Evolutionary conservation across 2,888 invertebrate species (phyloP).

Genomic region (Cancer borealis): DNA sequence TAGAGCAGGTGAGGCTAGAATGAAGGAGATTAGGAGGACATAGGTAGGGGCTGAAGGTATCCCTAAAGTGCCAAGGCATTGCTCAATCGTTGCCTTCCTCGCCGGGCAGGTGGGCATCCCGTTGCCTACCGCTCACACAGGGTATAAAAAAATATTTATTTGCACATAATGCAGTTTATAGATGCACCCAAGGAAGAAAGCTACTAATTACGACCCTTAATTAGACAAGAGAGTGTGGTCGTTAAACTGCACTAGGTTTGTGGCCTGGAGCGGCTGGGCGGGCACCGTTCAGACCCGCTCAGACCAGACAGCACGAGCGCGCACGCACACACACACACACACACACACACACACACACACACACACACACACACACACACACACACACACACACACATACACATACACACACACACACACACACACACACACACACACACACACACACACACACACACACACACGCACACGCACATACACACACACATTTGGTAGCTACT

Average conservation of each 20-base stretch:
- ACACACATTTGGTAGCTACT: background rate
- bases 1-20: background rate
- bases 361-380: slow-evolving; percentile 39
- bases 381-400: slow-evolving; percentile 34
- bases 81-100: slow-evolving; percentile 9
- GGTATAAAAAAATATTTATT: slow-evolving; percentile 46
- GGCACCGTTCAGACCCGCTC: background rate
- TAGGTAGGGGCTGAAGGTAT: background rate
- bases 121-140: background rate
- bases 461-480: slow-evolving; percentile 30
- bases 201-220: slow-evolving; percentile 53
- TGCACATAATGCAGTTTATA: slow-evolving; percentile 48
- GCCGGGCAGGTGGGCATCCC: slow-evolving; percentile 1
- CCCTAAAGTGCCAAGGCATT: slow-evolving; percentile 10
- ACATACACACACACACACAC: slow-evolving; percentile 37
- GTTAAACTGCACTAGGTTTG: slow-evolving; percentile 39
- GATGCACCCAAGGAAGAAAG: slow-evolving; percentile 38
- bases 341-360: slow-evolving; percentile 51
- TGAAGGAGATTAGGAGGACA: background rate
- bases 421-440: background rate
- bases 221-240: slow-evolving; percentile 52
- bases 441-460: slow-evolving; percentile 37
- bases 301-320: background rate
- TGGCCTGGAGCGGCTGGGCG: slow-evolving; percentile 42
- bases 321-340: slow-evolving; percentile 50